phyloP scores from a whole-genome alignment of 2,113 vertebrate genomes.

The Plecturocebus donacophilus region DNA sequence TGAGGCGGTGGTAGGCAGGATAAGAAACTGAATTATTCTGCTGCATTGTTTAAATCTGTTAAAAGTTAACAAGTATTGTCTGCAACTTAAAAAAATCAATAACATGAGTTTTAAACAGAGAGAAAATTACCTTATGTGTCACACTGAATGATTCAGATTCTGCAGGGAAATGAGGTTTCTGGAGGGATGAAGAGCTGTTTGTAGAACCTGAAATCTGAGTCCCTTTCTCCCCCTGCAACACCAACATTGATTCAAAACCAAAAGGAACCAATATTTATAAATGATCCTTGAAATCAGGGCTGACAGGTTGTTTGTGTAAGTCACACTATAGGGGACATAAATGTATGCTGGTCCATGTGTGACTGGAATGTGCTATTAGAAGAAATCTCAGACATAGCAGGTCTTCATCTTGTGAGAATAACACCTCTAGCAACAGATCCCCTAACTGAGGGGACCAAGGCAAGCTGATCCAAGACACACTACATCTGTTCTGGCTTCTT shows the following conservation, averaged over 20 bases:
- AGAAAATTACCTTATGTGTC: background rate
- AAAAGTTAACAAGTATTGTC: background rate
- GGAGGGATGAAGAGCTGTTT: background rate
- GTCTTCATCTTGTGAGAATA: background rate
- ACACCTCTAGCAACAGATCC: background rate
- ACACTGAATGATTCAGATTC: background rate
- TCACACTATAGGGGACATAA: background rate
- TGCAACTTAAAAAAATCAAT: background rate
- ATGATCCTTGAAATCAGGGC: background rate
- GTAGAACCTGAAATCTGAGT: background rate
- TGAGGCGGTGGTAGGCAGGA: fast-evolving
- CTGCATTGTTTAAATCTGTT: background rate
- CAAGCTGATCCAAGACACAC: background rate
- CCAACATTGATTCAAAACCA: background rate
- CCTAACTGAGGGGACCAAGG: background rate
- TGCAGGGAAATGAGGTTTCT: background rate
- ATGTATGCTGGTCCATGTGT: background rate
- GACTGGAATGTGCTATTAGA: background rate
- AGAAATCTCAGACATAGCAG: background rate
- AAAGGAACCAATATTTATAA: background rate
- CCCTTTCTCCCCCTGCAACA: background rate
- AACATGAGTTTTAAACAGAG: constrained; percentile 1
- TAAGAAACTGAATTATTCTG: background rate
- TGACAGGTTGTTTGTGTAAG: background rate
- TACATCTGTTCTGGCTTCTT: background rate